These are phyloP conservation scores for Atherinosoma microstoma DNA, from an alignment of 2,797 vertebrate genomes.

Conservation along the genomic window DNA sequence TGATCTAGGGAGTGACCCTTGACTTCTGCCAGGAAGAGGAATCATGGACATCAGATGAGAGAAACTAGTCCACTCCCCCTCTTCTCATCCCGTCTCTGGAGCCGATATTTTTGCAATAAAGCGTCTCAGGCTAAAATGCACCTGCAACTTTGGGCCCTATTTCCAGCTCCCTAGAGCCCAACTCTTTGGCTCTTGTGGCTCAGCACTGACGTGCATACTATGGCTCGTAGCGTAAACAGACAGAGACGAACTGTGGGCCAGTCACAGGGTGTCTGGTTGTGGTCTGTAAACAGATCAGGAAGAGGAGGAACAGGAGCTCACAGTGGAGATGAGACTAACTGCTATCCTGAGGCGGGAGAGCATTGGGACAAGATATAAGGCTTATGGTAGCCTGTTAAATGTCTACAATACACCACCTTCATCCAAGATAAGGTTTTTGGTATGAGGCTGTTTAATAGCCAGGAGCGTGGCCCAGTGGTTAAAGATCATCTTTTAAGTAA, in stretches of 20 bases:
- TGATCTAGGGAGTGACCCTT: conserved; percentile 70
- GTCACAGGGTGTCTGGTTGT: conserved; percentile 70
- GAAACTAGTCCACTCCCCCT: conserved; percentile 32
- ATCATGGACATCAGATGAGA: conserved; percentile 58
- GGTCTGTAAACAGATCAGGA: conserved; percentile 80
- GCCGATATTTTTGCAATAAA: conserved; percentile 39
- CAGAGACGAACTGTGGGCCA: conserved; percentile 64
- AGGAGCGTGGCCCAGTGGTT: conserved; percentile 20
- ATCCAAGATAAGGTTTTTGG: conserved; percentile 65
- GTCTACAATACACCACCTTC: conserved; percentile 53
- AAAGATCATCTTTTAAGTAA: conserved; percentile 37
- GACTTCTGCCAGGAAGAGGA: conserved; percentile 59
- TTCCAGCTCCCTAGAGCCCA: conserved; percentile 45
- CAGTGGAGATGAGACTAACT: conserved; percentile 63
- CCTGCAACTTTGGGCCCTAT: conserved; percentile 59
- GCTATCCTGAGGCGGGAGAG: conserved; percentile 48
- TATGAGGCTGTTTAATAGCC: conserved; percentile 53
- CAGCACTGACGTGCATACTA: conserved; percentile 63
- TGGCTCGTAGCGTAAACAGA: conserved; percentile 72
- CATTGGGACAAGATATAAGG: conserved; percentile 67
- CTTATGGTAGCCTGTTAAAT: conserved; percentile 66
- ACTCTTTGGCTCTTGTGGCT: conserved; percentile 54
- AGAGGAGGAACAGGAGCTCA: conserved; percentile 75
- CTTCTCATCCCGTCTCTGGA: conserved; percentile 48
- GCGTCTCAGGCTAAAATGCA: conserved; percentile 60